Evolutionary conservation across 1,140 invertebrate genomes (phyloP).

Genomic region (Apis mellifera): DNA sequence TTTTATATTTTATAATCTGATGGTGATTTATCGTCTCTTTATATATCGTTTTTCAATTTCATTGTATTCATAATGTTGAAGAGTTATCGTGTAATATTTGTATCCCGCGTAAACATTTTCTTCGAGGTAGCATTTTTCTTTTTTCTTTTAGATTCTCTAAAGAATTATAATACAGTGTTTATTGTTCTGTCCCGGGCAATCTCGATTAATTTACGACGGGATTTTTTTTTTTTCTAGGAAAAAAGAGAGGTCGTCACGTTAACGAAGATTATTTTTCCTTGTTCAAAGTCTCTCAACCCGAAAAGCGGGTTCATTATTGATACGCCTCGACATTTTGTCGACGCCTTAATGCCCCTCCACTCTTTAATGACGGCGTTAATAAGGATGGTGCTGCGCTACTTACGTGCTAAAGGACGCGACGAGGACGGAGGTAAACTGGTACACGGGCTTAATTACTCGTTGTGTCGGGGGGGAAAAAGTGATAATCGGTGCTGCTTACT

Average conservation of each 20-base stretch:
- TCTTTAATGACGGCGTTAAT: conserved; percentile 69
- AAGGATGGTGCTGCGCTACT: conserved; percentile 44
- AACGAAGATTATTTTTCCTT: neutral
- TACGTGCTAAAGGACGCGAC: conserved; percentile 30
- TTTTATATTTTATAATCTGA: too few relatives aligned
- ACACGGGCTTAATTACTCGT: conserved; percentile 67
- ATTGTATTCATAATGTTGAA: too few relatives aligned
- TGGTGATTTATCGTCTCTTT: too few relatives aligned
- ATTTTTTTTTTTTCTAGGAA: neutral
- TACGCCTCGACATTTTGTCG: conserved; percentile 22
- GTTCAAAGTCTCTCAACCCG: neutral
- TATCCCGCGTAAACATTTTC: too few relatives aligned
- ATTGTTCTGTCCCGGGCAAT: too few relatives aligned
- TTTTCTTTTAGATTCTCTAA: too few relatives aligned
- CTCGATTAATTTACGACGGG: too few relatives aligned
- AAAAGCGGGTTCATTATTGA: conserved; percentile 54
- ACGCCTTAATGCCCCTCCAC: conserved; percentile 38
- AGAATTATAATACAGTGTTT: too few relatives aligned
- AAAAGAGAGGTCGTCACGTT: neutral
- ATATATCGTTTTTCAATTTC: too few relatives aligned
- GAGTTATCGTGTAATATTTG: too few relatives aligned
- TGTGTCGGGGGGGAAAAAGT: conserved; percentile 41
- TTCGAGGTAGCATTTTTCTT: too few relatives aligned
- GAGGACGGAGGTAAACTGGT: conserved; percentile 34
- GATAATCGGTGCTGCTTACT: conserved; percentile 57